Evolutionary conservation across 92 coral and sea anemone species (phyloP).

Genomic region (Porites evermanni): DNA sequence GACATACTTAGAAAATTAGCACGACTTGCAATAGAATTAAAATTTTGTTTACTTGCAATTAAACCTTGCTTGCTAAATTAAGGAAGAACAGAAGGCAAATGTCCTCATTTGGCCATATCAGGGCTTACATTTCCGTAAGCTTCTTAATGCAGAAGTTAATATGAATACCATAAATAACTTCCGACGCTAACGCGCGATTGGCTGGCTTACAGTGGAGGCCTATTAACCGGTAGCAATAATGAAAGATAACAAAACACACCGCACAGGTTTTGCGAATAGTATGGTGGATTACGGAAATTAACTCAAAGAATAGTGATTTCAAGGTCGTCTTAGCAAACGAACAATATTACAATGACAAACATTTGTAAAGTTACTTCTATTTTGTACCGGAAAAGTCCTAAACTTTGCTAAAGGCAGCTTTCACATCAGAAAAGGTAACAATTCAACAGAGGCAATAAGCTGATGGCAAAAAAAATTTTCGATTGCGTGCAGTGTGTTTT

Average conservation of each 20-base stretch:
- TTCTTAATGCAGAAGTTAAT: slow-evolving; percentile 14
- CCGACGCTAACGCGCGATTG: slow-evolving; percentile 10
- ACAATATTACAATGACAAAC: slow-evolving; percentile 10
- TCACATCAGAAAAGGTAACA: not conserved
- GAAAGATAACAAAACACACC: slow-evolving; percentile 7
- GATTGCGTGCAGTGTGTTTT: not conserved
- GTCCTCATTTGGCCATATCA: slow-evolving; percentile 7
- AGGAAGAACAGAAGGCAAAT: not conserved
- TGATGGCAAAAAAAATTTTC: not conserved
- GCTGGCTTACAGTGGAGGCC: not conserved
- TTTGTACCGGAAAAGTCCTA: slow-evolving; percentile 25
- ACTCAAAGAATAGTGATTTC: not conserved
- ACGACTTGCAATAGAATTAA: slow-evolving; percentile 3
- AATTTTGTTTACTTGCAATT: slow-evolving; percentile 29
- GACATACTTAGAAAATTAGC: not conserved
- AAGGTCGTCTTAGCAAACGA: not conserved
- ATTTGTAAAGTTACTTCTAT: not conserved
- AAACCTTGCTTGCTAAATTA: slow-evolving; percentile 26
- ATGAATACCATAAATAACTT: slow-evolving; percentile 25
- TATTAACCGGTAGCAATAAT: slow-evolving; percentile 4
- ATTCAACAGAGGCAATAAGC: not conserved
- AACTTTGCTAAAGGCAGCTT: not conserved
- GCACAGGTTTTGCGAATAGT: slow-evolving; percentile 2
- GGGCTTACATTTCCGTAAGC: slow-evolving; percentile 28
- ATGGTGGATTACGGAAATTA: slow-evolving; percentile 24